Evolutionary conservation across 2,888 invertebrate genomes (phyloP), one percentile per base, ranked within the genome.

Genomic region (Molorchus minor): DNA sequence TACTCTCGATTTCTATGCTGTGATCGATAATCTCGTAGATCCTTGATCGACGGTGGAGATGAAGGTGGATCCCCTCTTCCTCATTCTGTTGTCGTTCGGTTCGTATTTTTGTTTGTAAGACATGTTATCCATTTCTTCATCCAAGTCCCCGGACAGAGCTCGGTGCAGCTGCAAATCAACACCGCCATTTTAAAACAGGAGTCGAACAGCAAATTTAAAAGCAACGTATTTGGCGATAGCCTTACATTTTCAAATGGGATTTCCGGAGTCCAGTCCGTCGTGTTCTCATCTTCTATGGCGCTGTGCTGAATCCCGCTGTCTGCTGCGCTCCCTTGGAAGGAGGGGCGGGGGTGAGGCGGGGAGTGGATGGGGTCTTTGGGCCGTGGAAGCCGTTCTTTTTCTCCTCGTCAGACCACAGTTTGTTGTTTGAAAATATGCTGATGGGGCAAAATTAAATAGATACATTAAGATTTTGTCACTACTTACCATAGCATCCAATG

Each of bases 241-340:
- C 83, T 81, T 83, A 94, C 94, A 81, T 94, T 93, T 82, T 92
- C 91, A 77, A 95, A 95, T 1, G 94, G 95, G 79, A 94, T 93
- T 82, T 95, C 95, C 0, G 95, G 94, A 16, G 88, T 93, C 94
- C 94, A 95, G 72, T 93, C 93, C 0, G 89, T 87, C 0, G 88
- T 88, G 56, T 87, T 86, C 71, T 93, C 93, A 35, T 93, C 93
- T 19, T 93, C 93, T 1, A 87, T 84, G 54, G 86, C 84, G 49
- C 79, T 80, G 43, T 80, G 79, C 60, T 80, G 80, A 29, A 80
- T 80, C 15, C 80, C 80, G 58, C 80, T 81, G 55, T 81, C 81
- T n/a, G 51, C 79, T 80, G 56, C 79, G 71, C 64, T 80, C 80
- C 38, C 77, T 73, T 4, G 75, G 69, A 4, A 68, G 69, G 20